Evolutionary conservation across 2,888 invertebrate genomes (phyloP).

Genomic region (Drymonia ruficornis): DNA sequence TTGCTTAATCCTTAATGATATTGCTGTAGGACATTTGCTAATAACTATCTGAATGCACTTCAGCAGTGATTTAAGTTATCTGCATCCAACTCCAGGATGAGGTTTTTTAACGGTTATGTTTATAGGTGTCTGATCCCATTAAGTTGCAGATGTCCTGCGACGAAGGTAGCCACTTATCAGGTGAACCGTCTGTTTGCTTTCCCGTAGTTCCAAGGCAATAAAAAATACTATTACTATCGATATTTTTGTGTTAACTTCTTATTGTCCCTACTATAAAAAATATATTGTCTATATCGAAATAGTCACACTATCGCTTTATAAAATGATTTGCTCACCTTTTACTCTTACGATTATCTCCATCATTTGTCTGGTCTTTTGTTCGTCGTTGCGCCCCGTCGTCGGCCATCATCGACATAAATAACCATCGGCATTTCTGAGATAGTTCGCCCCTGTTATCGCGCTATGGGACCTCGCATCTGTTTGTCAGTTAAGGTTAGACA

Average conservation of each 20-base stretch:
- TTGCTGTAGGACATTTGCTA: neutral
- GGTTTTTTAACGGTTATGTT: too few species aligned
- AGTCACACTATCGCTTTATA: constrained; percentile 33
- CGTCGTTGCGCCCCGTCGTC: constrained; percentile 56
- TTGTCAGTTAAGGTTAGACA: constrained; percentile 68
- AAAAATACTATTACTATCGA: neutral
- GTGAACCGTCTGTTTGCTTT: too few species aligned
- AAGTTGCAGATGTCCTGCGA: too few species aligned
- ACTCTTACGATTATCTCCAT: constrained; percentile 69
- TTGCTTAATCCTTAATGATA: neutral
- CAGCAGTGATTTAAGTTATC: neutral
- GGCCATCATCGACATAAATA: constrained; percentile 73
- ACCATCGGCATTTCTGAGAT: constrained; percentile 76
- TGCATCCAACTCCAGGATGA: too few species aligned
- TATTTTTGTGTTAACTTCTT: neutral
- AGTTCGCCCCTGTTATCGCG: constrained; percentile 74
- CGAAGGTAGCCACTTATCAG: too few species aligned
- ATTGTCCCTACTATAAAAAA: neutral
- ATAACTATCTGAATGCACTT: neutral
- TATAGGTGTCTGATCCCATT: too few species aligned
- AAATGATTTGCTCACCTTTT: constrained; percentile 48
- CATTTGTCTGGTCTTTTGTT: constrained; percentile 81
- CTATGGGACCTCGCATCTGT: constrained; percentile 71
- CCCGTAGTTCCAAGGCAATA: too few species aligned
- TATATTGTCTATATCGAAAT: constrained; percentile 12